Evolutionary conservation across 1,140 invertebrate genomes (phyloP).

Genomic region (Drosophila grimshawi): DNA sequence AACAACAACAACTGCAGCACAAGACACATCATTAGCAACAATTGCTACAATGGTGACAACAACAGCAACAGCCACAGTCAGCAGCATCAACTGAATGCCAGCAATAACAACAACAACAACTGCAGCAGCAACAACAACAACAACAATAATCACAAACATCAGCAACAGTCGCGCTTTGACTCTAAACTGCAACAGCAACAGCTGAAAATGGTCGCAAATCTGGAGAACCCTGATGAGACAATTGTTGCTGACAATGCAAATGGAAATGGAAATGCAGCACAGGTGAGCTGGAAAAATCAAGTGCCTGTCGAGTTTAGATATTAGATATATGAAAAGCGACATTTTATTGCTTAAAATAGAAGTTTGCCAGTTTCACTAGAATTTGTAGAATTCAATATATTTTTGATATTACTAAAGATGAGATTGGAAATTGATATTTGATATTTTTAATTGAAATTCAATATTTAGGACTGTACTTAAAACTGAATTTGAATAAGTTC

Average conservation of each 20-base stretch:
- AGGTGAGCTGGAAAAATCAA: conserved; percentile 52
- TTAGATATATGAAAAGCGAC: too few relatives aligned
- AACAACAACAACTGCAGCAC: conserved; percentile 41
- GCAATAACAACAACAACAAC: background rate
- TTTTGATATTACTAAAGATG: too few relatives aligned
- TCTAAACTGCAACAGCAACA: conserved; percentile 41
- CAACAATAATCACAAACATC: conserved; percentile 35
- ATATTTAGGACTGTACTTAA: too few relatives aligned
- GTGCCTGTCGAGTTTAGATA: background rate
- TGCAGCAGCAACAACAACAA: conserved; percentile 30
- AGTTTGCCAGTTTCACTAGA: too few relatives aligned
- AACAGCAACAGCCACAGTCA: conserved; percentile 45
- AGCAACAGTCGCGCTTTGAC: conserved; percentile 40
- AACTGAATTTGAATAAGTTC: too few relatives aligned
- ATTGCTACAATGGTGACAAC: conserved; percentile 61
- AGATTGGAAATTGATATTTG: too few relatives aligned
- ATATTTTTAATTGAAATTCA: too few relatives aligned
- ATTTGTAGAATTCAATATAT: too few relatives aligned
- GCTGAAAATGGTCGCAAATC: conserved; percentile 30
- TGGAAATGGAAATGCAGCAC: conserved; percentile 71
- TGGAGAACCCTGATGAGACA: conserved; percentile 61
- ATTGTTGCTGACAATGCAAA: conserved; percentile 65
- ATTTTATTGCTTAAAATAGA: too few relatives aligned
- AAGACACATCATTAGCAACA: conserved; percentile 77
- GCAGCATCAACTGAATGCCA: conserved; percentile 32